These are phyloP conservation scores for Mycteria americana DNA, from an alignment of 2,797 vertebrate species.

Conservation along the genomic window DNA sequence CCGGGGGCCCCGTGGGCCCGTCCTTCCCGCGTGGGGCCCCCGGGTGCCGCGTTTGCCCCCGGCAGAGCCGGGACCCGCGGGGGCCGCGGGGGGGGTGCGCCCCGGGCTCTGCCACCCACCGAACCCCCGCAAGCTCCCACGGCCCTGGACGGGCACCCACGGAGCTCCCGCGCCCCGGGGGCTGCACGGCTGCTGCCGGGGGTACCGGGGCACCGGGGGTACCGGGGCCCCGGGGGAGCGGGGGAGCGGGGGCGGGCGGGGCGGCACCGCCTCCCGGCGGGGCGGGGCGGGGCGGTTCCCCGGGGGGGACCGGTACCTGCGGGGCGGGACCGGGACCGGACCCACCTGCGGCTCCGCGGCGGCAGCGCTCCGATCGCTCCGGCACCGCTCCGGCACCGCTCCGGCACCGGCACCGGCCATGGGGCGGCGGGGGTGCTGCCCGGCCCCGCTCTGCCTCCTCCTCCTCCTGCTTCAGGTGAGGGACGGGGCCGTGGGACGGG, in stretches of 20 bases:
- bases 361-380: neutral
- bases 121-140: neutral
- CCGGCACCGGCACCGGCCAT: neutral
- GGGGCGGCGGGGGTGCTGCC: neutral
- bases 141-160: neutral
- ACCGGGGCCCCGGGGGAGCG: too few species aligned
- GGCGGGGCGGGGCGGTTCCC: neutral
- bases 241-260: neutral
- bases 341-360: neutral
- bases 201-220: too few species aligned
- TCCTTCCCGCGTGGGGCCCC: neutral
- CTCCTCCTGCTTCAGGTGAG: slow-evolving; percentile 43
- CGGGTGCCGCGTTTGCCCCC: neutral
- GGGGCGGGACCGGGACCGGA: neutral
- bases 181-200: neutral
- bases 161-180: neutral
- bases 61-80: neutral
- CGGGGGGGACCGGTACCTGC: neutral
- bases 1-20: neutral
- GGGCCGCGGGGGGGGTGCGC: neutral
- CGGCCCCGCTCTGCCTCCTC: neutral
- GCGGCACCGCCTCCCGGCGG: neutral
- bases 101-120: too few species aligned
- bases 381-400: neutral
- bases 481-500: neutral